Evolutionary conservation across 2,888 invertebrate species (phyloP).

Genomic region (Tholera decimalis): DNA sequence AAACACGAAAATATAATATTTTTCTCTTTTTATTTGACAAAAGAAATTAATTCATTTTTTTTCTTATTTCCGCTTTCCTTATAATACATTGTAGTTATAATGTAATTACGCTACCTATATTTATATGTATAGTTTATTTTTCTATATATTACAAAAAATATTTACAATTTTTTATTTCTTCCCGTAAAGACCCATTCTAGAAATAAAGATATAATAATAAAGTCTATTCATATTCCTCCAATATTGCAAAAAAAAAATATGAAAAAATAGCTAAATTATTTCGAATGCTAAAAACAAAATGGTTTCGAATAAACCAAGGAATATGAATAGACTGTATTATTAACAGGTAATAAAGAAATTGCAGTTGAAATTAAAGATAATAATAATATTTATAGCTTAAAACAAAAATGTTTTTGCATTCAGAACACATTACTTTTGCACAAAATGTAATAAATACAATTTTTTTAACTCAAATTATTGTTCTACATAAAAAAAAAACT

Average conservation of each 20-base stretch:
- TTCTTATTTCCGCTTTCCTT: constrained; percentile 88
- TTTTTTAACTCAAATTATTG: constrained; percentile 65
- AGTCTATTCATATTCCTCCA: constrained; percentile 63
- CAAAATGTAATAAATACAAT: constrained; percentile 73
- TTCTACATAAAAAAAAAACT: constrained; percentile 73
- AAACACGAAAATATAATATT: constrained; percentile 80
- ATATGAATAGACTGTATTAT: constrained; percentile 63
- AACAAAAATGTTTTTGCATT: constrained; percentile 61
- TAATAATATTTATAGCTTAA: constrained; percentile 63
- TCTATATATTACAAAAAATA: constrained; percentile 90
- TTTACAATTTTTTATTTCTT: constrained; percentile 85
- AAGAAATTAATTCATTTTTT: constrained; percentile 90
- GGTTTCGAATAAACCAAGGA: constrained; percentile 34
- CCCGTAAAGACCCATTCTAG: constrained; percentile 88
- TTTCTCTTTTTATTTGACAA: constrained; percentile 90
- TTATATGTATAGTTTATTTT: constrained; percentile 87
- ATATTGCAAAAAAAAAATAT: constrained; percentile 30
- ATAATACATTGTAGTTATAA: constrained; percentile 88
- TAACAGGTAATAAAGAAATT: constrained; percentile 66
- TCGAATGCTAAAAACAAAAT: constrained; percentile 14
- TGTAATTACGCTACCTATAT: constrained; percentile 91
- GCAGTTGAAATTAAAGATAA: constrained; percentile 61
- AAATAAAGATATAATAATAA: constrained; percentile 67
- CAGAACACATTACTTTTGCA: constrained; percentile 75
- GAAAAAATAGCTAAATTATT: constrained; percentile 39